Evolutionary conservation across 2,888 invertebrate genomes (phyloP), one percentile per base, ranked within the genome.

Genomic region (Archaeoteleia sp.): DNA sequence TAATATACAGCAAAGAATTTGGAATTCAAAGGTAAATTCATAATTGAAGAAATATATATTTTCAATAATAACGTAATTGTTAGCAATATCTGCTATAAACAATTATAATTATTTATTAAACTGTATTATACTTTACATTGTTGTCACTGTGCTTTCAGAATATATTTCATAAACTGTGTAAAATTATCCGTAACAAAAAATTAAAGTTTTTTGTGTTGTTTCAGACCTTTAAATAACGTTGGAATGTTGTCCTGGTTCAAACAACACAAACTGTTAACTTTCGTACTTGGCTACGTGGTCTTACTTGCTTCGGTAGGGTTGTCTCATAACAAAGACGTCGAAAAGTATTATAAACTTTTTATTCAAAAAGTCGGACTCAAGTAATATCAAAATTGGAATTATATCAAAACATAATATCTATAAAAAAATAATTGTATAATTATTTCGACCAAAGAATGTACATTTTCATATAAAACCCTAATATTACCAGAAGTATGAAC

Each of bases 271-370:
- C 86, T 90, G 66, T 82, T 89, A 61, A 88, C 91, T 0, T 89
- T 91, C 67, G 84, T 92, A 42, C 86, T 90, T 45, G 89, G 90
- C 13, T 91, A 91, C 72, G 87, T 90, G 51, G 80, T 91, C 63
- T 86, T 91, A 81, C 82, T 91, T 58, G 88, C 89, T 10, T 89
- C 90, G 6, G 89, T 91, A 71, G 91, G 91, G 15, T 86, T 91
- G 54, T 88, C 89, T 7, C 90, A 91, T 73, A 91, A 90, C 76
- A 89, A 88, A 75, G 88, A 89, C 43, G 87, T 89, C 46, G 87
- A 90, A 84, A 90, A 90, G 81, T 91, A 89, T 78, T 89, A 89
- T 74, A 88, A 87, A 85, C 85, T 88, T 74, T 79, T 90, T 40
- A 79, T 82, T 42, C 80, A 82, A 62, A 85, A 83, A 73, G 76